Base-by-base conservation (phyloP, 1,140 invertebrate genomes). In the Cotesia chilonis region DNA sequence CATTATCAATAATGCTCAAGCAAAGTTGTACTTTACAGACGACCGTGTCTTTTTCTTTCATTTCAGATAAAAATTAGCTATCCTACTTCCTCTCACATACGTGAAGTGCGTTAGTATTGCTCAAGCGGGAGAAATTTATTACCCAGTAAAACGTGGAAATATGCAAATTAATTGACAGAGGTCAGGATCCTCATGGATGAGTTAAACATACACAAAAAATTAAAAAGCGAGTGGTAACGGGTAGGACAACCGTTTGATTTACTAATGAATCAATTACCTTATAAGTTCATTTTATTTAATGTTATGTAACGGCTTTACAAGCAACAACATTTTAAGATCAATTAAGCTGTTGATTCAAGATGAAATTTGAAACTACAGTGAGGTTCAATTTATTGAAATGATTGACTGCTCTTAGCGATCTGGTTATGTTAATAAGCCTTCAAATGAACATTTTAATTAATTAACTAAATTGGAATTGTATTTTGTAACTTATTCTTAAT, bases 81-180 rank as follows among this genome's bases (percentile, higher is more conserved):
- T 64, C 61, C 37, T 17, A 66, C 78, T 71, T 51, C 47, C 75
- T 12, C 38, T 36, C 17, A 66, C 70, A 70, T 70, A 65, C 57
- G 73, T 73, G 52, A 68, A 71, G 69, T 65, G 63, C 69, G 66
- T 70, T 79, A 70, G 72, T 82, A 87, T 87, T 85, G 79, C 81
- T 80, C 76, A 82, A 85, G 78, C 78, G 78, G 75, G 76, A 79
- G 77, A 73, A 81, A 86, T 85, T 84, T 84, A 87, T 83, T 82
- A 77, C 74, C 77, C 78, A 82, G 78, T 83, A 83, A 85, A 85
- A 83, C 77, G 77, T 79, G 78, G 75, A 82, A 83, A 82, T 83
- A 82, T 83, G 83, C 77, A 83, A 82, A 84, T 85, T 78, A 81
- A 78, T 82, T 82, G 81, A 80, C 81, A 83, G 81, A 87, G 82